A percentile compares a stretch with the other conserved stretches of the same genome.
Evolutionary conservation across 2,888 invertebrate genomes (phyloP).

Genomic region (Drosophila niveifrons): DNA sequence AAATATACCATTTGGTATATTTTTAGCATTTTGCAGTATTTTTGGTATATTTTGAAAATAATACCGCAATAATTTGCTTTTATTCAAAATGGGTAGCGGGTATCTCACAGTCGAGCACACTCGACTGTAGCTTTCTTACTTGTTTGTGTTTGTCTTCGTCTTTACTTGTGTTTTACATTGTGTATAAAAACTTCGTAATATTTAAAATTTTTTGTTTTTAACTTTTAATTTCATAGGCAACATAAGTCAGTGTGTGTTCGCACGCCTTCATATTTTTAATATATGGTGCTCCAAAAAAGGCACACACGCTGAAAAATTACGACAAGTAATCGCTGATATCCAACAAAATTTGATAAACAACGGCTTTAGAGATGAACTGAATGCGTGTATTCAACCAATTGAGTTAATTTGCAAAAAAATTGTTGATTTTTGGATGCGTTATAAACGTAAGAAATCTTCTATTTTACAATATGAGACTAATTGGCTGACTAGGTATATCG

Average conservation of each 20-base stretch:
- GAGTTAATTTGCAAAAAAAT: not conserved
- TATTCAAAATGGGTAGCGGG: too few species aligned
- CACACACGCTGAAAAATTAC: not conserved
- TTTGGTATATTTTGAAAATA: too few species aligned
- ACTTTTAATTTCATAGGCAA: not conserved
- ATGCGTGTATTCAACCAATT: not conserved
- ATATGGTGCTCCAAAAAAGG: conserved; percentile 1
- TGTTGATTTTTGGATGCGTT: not conserved
- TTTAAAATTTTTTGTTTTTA: not conserved
- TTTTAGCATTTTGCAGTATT: too few species aligned
- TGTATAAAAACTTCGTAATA: not conserved
- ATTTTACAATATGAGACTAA: not conserved
- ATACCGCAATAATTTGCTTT: too few species aligned
- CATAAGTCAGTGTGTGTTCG: not conserved
- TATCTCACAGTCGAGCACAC: too few species aligned
- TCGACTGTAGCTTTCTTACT: too few species aligned
- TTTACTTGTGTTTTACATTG: not conserved
- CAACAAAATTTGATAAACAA: not conserved
- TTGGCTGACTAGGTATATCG: not conserved
- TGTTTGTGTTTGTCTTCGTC: not conserved
- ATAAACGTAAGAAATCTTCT: conserved; percentile 9
- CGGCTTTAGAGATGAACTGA: not conserved
- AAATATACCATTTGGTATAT: too few species aligned
- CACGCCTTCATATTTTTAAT: not conserved
- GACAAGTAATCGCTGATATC: not conserved